Base-by-base conservation (phyloP, 2,888 invertebrate species). In the Lithophane ornitopus region DNA sequence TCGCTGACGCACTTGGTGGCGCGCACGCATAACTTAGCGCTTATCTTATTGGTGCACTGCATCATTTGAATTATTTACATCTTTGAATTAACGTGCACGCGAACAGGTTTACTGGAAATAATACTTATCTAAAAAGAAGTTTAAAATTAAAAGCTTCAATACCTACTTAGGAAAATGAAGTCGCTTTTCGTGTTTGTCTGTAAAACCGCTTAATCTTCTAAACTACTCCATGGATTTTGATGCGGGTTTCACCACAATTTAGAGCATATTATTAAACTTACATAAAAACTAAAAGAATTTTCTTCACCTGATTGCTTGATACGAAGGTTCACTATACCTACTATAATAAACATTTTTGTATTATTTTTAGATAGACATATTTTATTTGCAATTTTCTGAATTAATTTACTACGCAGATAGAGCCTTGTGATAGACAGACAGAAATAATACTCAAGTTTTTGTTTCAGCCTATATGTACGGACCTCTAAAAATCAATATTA, bases 21-120 rank as follows among this genome's bases (percentile, higher is more conserved):
- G 70, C 28, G 22, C 56, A 22, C 34, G 39, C 59, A 66, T 66
- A 66, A 39, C 52, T 78, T 70, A 56, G 0, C 6, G 52, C 39
- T 78, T 79, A 59, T 59, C 59, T 54, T 49, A 78, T 49, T 39
- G 58, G 16, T 54, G 59, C 79, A 61, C n/a, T 70, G 28, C 54
- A 66, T 28, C 41, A 46, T 78, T 70, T 70, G n/a, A 78, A 54
- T 28, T 54, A 79, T 70, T 52, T 39, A 26, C 22, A 58, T 62
- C 28, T 34, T 39, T 46, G 46, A 39, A 65, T 76, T n/a, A 41
- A 59, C 46, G 26, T 16, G 16, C 28, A 72, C 34, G 58, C 22
- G 0, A 58, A 26, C 19, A 39, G 11, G 2, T 34, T 59, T 28
- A 59, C 28, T 28, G 39, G 22, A 0, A 61, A 61, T n/a, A 28